Conservation (phyloP, 2,113 vertebrate species). For the Nerophis ophidion region DNA sequence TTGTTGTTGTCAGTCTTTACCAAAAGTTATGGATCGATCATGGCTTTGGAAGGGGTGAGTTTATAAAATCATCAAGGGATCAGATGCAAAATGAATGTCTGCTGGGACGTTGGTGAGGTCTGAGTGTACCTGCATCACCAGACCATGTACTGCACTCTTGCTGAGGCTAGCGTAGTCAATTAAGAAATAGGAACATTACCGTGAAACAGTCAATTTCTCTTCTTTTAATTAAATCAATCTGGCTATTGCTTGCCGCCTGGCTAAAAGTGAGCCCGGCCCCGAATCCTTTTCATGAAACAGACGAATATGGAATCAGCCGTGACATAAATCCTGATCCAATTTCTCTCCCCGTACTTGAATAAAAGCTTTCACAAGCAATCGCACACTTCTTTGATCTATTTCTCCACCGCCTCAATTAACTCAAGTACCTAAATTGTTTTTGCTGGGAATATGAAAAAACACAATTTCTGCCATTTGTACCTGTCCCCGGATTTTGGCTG, state of each 20-base stretch:
- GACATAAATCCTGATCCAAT: conserved; percentile 60
- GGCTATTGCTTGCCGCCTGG: conserved; percentile 46
- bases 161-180: conserved; percentile 42
- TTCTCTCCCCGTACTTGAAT: conserved; percentile 36
- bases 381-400: conserved; percentile 40
- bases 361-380: conserved; percentile 32
- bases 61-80: too few species aligned
- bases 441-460: conserved; percentile 8
- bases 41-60: too few species aligned
- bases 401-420: conserved; percentile 40
- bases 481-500: conserved; percentile 1
- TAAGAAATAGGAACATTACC: conserved; percentile 40
- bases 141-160: conserved; percentile 27
- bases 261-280: conserved; percentile 49
- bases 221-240: conserved; percentile 54
- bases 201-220: conserved; percentile 42
- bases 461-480: conserved; percentile 25
- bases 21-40: too few species aligned
- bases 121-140: conserved; percentile 40
- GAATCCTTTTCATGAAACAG: conserved; percentile 41
- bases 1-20: too few species aligned
- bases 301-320: conserved; percentile 47
- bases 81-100: too few species aligned
- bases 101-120: conserved; percentile 46
- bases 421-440: conserved; percentile 33